Conservation (phyloP, 2,797 vertebrate species). For the Neosalanx taihuensis region DNA sequence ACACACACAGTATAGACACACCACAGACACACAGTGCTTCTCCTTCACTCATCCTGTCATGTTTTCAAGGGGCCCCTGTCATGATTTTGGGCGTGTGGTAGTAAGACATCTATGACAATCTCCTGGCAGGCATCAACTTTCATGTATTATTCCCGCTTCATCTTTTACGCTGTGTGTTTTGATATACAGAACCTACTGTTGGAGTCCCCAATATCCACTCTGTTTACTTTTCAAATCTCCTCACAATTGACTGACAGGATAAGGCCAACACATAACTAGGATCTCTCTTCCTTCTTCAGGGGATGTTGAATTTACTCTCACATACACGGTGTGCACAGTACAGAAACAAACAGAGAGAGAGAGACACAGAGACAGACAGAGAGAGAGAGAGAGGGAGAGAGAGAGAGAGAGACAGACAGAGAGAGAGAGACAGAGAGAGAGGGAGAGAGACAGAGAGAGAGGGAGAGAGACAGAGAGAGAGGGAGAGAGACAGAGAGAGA, state of each 20-base stretch:
- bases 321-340: conserved; percentile 21
- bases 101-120: not conserved
- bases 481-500: not conserved
- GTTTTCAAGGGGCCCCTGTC: not conserved
- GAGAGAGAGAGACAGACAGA: not conserved
- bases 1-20: not conserved
- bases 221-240: conserved; percentile 40
- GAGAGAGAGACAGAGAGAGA: not conserved
- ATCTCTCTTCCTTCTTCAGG: conserved; percentile 26
- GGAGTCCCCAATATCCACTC: conserved; percentile 29
- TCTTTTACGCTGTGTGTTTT: conserved; percentile 3
- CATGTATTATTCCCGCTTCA: conserved; percentile 13
- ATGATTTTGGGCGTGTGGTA: conserved; percentile 1
- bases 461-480: not conserved
- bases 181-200: conserved; percentile 27
- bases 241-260: conserved; percentile 35
- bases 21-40: not conserved
- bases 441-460: not conserved
- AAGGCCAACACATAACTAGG: conserved; percentile 37
- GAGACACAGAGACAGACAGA: not conserved
- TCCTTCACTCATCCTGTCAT: not conserved
- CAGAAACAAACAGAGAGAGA: conserved; percentile 15
- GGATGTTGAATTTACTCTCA: conserved; percentile 50
- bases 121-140: conserved; percentile 28
- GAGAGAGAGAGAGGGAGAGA: not conserved